phyloP scores from a whole-genome alignment of 2,797 vertebrate species.

The Sorex maritimensis region DNA sequence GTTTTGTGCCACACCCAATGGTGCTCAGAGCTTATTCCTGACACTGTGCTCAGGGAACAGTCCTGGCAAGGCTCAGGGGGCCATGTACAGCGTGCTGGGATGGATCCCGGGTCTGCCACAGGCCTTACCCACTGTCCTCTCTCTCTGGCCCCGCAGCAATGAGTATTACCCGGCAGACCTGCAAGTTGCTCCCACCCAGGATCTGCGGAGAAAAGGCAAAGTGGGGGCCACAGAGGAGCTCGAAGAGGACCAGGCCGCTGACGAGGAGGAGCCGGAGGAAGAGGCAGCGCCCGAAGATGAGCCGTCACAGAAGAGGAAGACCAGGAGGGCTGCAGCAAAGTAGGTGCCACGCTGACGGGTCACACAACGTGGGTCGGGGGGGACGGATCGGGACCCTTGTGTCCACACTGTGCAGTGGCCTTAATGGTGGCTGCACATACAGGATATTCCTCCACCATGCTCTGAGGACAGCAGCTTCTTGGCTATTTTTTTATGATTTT shows the following conservation, averaged over 20 bases:
- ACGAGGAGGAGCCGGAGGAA: constrained; percentile 82
- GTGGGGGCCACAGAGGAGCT: constrained; percentile 83
- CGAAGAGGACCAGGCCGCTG: constrained; percentile 68
- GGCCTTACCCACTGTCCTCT: neutral
- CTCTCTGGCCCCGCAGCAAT: constrained; percentile 90
- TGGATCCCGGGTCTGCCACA: too few species aligned
- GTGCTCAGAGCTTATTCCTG: too few species aligned
- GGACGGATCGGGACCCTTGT: neutral
- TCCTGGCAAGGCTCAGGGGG: too few species aligned
- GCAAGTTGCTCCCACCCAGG: constrained; percentile 95
- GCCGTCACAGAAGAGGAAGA: constrained; percentile 87
- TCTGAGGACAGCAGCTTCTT: neutral
- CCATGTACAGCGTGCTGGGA: too few species aligned
- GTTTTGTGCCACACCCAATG: too few species aligned
- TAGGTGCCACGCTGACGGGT: constrained; percentile 82
- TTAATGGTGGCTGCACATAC: too few species aligned
- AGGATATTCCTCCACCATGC: constrained; percentile 15
- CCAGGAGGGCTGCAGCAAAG: constrained; percentile 92
- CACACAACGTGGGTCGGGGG: accelerated
- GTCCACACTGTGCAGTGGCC: neutral
- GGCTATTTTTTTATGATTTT: neutral
- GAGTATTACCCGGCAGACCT: constrained; percentile 97
- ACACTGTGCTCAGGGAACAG: too few species aligned
- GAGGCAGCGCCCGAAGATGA: constrained; percentile 83
- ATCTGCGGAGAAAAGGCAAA: constrained; percentile 91